A percentile compares a stretch with the other conserved stretches of the same genome.
phyloP scores from a whole-genome alignment of 1,140 invertebrate genomes.

The Augochlora pura region DNA sequence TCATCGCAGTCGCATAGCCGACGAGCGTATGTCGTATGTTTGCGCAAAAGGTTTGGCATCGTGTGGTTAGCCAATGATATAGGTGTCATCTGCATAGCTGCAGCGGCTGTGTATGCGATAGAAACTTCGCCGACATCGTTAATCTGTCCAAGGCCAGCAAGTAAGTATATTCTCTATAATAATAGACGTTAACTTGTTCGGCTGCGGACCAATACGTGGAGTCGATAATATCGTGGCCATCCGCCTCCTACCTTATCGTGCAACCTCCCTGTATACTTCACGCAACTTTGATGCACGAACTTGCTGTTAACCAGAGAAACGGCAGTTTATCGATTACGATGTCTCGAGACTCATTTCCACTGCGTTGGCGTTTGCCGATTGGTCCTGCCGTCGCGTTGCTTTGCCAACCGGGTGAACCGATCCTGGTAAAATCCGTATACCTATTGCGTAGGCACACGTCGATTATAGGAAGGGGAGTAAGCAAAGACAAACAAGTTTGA shows the following conservation, averaged over 20 bases:
- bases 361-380: too few species aligned
- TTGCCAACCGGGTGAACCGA: too few species aligned
- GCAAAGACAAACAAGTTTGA: too few species aligned
- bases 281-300: conserved; percentile 52
- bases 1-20: neutral
- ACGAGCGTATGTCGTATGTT: neutral
- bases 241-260: conserved; percentile 70
- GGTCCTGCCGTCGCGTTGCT: too few species aligned
- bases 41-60: neutral
- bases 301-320: neutral
- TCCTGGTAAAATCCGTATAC: too few species aligned
- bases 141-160: conserved; percentile 54
- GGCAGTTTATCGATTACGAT: conserved; percentile 5
- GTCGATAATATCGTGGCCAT: conserved; percentile 76
- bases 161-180: conserved; percentile 69
- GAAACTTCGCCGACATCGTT: conserved; percentile 71
- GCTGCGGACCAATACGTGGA: conserved; percentile 72
- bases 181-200: conserved; percentile 76
- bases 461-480: too few species aligned
- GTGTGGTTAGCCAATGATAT: conserved; percentile 21
- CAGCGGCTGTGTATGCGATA: conserved; percentile 54
- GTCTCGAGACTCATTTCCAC: too few species aligned
- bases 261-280: conserved; percentile 58
- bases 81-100: conserved; percentile 55
- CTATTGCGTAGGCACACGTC: too few species aligned